Evolutionary conservation across 2,113 vertebrate species (phyloP).

Genomic region (Centropus unirufus): DNA sequence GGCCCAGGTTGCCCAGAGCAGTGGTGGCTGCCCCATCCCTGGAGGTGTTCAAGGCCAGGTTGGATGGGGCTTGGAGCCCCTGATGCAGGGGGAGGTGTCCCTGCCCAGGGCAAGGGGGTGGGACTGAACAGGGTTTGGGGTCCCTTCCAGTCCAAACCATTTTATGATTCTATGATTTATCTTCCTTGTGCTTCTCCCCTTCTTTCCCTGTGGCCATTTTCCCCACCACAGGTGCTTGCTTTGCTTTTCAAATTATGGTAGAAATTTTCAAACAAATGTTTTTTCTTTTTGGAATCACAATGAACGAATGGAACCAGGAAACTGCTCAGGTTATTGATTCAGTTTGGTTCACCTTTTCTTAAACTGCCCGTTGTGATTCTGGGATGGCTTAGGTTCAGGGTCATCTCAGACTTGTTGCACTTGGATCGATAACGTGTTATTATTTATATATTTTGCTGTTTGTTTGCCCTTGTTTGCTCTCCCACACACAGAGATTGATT

Average conservation of each 20-base stretch:
- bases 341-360: not conserved
- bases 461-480: not conserved
- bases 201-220: not conserved
- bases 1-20: too few species aligned
- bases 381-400: not conserved
- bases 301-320: not conserved
- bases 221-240: not conserved
- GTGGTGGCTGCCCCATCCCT: too few species aligned
- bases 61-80: too few species aligned
- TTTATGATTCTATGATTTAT: not conserved
- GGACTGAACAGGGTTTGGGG: too few species aligned
- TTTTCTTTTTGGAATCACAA: not conserved
- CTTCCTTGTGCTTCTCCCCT: too few species aligned
- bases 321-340: not conserved
- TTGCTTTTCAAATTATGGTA: not conserved
- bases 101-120: too few species aligned
- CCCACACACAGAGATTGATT: not conserved
- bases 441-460: not conserved
- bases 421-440: not conserved
- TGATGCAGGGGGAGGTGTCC: too few species aligned
- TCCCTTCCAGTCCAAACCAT: too few species aligned
- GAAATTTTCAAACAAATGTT: not conserved
- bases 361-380: not conserved
- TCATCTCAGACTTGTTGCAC: not conserved
- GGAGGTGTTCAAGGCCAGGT: too few species aligned